These are phyloP conservation scores for Probaryconus sp. DNA, from an alignment of 1,140 invertebrate species.

Conservation along the genomic window DNA sequence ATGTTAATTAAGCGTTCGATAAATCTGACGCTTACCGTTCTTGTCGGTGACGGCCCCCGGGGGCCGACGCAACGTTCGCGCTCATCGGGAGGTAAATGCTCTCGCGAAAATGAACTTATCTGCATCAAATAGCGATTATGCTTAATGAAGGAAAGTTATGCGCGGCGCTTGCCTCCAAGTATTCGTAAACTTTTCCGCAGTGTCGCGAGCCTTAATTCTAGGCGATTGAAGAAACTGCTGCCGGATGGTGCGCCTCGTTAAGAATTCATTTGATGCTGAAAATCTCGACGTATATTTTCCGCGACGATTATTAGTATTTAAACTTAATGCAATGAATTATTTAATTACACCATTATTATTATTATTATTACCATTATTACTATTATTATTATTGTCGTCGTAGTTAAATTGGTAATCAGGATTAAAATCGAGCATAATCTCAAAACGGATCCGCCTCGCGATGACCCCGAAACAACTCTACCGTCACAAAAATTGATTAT, in stretches of 20 bases:
- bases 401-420: too few species aligned
- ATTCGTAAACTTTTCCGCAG: conserved; percentile 68
- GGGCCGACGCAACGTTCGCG: conserved; percentile 42
- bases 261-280: conserved; percentile 65
- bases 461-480: conserved; percentile 53
- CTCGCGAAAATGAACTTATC: conserved; percentile 71
- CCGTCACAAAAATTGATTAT: conserved; percentile 65
- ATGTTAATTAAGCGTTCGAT: conserved; percentile 70
- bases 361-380: too few species aligned
- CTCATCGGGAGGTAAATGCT: conserved; percentile 63
- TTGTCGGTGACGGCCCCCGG: conserved; percentile 39
- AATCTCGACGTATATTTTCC: conserved; percentile 44
- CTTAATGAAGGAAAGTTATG: conserved; percentile 72
- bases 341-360: too few species aligned
- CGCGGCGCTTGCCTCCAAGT: conserved; percentile 58
- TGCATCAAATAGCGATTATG: conserved; percentile 72
- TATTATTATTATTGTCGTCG: conserved; percentile 18
- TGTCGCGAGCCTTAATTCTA: conserved; percentile 65
- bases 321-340: too few species aligned
- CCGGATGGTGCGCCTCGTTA: conserved; percentile 63
- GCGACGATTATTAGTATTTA: conserved; percentile 3
- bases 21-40: conserved; percentile 67
- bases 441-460: conserved; percentile 36
- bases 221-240: conserved; percentile 66
- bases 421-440: conserved; percentile 15